Base-by-base conservation (phyloP, 2,888 invertebrate species). In the Drosophila robusta region DNA sequence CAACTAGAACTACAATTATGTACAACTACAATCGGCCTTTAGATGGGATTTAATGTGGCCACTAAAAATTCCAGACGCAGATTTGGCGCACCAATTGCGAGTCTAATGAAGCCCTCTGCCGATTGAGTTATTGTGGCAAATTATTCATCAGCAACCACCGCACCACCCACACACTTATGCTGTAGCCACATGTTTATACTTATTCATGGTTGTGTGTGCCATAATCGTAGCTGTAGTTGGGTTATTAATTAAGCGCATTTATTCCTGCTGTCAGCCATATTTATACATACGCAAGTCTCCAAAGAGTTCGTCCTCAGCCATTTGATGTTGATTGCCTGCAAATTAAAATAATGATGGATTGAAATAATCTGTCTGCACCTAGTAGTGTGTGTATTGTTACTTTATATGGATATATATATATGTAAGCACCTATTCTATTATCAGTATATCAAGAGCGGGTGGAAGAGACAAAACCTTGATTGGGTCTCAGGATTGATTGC, bases 111-210 rank as follows among this genome's bases (percentile, higher is more conserved):
- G 58, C 73, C 56, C 52, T 58, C 70, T 56, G 84, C 49, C 77
- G 87, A 88, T 87, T 83, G 89, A 88, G 72, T 89, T 80, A 88
- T 86, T 75, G 70, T 70, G 54, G 29, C 68, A 69, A 62, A 81
- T 87, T 80, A 70, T 69, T 80, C 75, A 69, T 54, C 44, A 54
- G 44, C 42, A 22, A 36, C 18, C 50, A 49, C 34, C 38, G 38
- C 55, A 36, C 26, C 42, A 36, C 44, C 56, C 56, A 22, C 58
- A 65, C 34, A 18, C 26, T 18, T 24, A 39, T 16, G 44, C 29
- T 26, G 14, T 8, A 16, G 29, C 47, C 57, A 67, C 64, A 67
- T 80, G 74, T 58, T 70, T 63, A 57, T 63, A 69, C 63, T 64
- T 70, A 57, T 69, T 68, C 50, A 64, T 65, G 51, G 14, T 9